Percentiles rank a stretch among this genome's conserved stretches.
phyloP scores from a whole-genome alignment of 2,797 vertebrate species.

The Hipposideros larvatus region DNA sequence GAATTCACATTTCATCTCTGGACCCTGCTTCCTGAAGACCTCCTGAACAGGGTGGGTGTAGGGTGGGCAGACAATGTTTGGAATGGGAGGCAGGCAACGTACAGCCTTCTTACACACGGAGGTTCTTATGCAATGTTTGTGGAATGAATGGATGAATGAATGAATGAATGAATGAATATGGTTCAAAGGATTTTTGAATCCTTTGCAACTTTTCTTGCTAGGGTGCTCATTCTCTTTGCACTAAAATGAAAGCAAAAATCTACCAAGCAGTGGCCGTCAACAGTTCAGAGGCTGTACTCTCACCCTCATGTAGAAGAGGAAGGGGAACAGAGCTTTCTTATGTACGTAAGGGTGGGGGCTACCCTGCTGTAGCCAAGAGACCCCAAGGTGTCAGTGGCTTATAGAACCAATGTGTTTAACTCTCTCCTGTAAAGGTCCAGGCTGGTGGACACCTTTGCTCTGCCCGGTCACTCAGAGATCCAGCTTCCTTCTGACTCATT shows the following conservation, averaged over 20 bases:
- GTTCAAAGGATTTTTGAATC: background rate
- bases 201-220: background rate
- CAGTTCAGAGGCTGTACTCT: background rate
- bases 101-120: background rate
- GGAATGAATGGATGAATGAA: background rate
- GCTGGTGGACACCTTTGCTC: background rate
- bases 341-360: no score
- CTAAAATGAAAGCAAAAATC: slow-evolving; percentile 18
- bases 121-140: background rate
- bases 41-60: accelerated
- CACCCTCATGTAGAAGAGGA: background rate
- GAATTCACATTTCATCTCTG: background rate
- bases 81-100: background rate
- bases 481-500: background rate
- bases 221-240: background rate
- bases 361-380: background rate
- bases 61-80: background rate
- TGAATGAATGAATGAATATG: background rate
- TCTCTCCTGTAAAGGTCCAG: background rate
- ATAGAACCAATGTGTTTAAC: background rate
- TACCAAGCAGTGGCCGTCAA: background rate
- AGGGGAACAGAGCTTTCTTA: background rate
- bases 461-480: background rate
- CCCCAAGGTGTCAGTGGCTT: background rate
- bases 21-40: background rate